phyloP scores from a whole-genome alignment of 2,797 vertebrate genomes.

The Protosalanx chinensis region DNA sequence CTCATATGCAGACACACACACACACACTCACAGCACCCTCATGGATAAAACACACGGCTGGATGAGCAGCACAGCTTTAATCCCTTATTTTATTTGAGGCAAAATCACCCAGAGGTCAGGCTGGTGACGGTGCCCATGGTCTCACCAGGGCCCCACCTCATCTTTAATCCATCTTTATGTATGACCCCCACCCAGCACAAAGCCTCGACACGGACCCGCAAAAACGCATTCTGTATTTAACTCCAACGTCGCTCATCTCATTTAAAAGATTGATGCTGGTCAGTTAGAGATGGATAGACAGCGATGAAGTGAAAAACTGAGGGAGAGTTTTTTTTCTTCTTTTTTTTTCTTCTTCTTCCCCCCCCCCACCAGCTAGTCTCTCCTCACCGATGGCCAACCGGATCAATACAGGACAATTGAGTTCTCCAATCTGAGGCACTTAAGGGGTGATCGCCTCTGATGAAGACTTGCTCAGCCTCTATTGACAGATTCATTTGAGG shows the following conservation, averaged over 20 bases:
- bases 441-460: slow-evolving; percentile 73
- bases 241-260: slow-evolving; percentile 63
- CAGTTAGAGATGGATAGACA: slow-evolving; percentile 26
- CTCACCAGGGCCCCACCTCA: slow-evolving; percentile 41
- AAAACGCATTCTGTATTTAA: slow-evolving; percentile 69
- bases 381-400: slow-evolving; percentile 61
- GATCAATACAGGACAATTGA: slow-evolving; percentile 79
- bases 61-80: slow-evolving; percentile 49
- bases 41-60: slow-evolving; percentile 48
- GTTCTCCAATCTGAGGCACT: slow-evolving; percentile 74
- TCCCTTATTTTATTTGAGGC: slow-evolving; percentile 53
- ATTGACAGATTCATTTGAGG: slow-evolving; percentile 76
- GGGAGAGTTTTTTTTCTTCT: no score
- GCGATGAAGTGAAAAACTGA: slow-evolving; percentile 22
- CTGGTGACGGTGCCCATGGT: slow-evolving; percentile 67
- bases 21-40: slow-evolving; percentile 34
- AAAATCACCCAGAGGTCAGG: slow-evolving; percentile 71
- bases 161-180: slow-evolving; percentile 56
- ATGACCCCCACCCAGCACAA: slow-evolving; percentile 53
- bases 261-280: slow-evolving; percentile 60
- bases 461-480: slow-evolving; percentile 78
- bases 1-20: slow-evolving; percentile 23
- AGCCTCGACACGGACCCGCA: slow-evolving; percentile 59
- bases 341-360: no score
- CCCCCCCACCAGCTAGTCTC: slow-evolving; percentile 30